phyloP scores from a whole-genome alignment of 1,140 invertebrate species.

The Mercenaria mercenaria region DNA sequence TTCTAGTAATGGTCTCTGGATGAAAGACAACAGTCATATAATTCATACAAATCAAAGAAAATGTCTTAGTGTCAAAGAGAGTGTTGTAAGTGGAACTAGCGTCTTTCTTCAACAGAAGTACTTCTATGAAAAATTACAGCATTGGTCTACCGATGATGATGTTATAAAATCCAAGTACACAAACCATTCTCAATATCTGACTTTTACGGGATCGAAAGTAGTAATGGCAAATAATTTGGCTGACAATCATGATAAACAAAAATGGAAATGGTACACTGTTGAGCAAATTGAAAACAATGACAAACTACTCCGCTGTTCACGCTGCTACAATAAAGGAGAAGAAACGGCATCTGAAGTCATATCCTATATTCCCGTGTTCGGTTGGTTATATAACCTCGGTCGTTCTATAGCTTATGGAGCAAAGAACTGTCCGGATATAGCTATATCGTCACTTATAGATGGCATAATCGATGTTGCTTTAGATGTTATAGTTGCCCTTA shows the following conservation, averaged over 20 bases:
- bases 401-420: neutral
- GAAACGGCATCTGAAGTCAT: neutral
- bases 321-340: neutral
- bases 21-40: neutral
- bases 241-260: neutral
- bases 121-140: neutral
- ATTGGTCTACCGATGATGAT: neutral
- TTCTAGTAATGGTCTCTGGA: neutral
- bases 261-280: neutral
- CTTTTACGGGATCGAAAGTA: neutral
- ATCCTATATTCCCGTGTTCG: neutral
- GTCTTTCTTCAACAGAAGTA: neutral
- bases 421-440: neutral
- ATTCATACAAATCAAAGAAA: neutral
- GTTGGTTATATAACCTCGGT: neutral
- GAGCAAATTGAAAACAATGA: neutral
- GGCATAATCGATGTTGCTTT: neutral
- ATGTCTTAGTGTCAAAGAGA: neutral
- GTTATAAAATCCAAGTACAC: neutral
- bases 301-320: neutral
- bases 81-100: neutral
- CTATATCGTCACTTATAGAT: neutral
- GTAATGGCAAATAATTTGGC: neutral
- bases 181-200: neutral
- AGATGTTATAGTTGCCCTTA: neutral